Evolutionary conservation across 2,113 vertebrate species (phyloP).

Genomic region (Atrichornis clamosus): DNA sequence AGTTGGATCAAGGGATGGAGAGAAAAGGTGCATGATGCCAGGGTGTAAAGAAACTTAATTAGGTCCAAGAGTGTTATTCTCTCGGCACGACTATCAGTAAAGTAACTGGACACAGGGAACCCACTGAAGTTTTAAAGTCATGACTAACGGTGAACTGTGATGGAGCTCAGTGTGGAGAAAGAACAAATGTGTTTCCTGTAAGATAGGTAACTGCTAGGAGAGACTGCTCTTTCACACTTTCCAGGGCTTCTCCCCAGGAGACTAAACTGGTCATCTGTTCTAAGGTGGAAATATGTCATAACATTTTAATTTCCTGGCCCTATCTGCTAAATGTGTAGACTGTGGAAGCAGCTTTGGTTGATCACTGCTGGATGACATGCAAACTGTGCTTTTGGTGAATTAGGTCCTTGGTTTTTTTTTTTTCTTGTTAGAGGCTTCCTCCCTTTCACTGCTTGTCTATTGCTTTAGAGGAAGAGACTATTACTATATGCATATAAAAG

Average conservation of each 20-base stretch:
- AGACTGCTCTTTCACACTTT: constrained; percentile 29
- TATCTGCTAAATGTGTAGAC: not conserved
- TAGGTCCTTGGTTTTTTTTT: not conserved
- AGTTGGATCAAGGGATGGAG: not conserved
- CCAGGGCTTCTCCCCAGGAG: not conserved
- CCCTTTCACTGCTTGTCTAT: not conserved
- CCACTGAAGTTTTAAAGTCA: not conserved
- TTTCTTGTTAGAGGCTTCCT: not conserved
- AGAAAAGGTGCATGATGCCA: not conserved
- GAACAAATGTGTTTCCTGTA: not conserved
- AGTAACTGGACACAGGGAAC: not conserved
- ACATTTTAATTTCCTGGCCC: constrained; percentile 7
- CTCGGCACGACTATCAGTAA: not conserved
- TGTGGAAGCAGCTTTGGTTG: not conserved
- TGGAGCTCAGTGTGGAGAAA: not conserved
- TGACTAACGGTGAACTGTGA: not conserved
- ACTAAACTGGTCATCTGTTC: constrained; percentile 43
- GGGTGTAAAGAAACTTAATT: not conserved
- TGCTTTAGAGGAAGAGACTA: not conserved
- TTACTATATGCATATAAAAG: not conserved
- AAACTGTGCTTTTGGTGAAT: not conserved
- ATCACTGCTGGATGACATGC: not conserved
- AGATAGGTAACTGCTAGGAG: not conserved
- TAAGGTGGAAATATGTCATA: not conserved
- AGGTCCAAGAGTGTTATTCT: not conserved